Conservation (phyloP, 2,113 vertebrate genomes). For the Geococcyx californianus region DNA sequence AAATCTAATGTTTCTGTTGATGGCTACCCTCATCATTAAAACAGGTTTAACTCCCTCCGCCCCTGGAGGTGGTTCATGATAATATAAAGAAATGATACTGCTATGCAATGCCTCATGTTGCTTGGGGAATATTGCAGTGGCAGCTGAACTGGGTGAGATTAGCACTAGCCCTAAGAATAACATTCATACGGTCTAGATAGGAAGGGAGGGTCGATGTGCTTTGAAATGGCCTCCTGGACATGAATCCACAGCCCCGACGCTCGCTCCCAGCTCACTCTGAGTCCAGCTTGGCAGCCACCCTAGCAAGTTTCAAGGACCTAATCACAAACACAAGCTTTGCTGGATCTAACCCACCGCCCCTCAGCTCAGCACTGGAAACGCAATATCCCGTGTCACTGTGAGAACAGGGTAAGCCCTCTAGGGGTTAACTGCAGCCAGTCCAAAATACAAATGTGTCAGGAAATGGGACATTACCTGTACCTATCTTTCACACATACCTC, state of each 20-base stretch:
- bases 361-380: not conserved
- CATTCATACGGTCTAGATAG: fast-evolving
- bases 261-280: not conserved
- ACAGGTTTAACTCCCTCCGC: fast-evolving
- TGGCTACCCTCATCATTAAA: not conserved
- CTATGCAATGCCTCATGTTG: not conserved
- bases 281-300: fast-evolving
- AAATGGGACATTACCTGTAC: not conserved
- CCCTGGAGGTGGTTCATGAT: not conserved
- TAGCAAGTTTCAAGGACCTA: fast-evolving
- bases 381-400: fast-evolving
- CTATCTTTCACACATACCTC: not conserved
- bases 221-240: not conserved
- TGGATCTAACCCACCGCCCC: not conserved
- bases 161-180: not conserved
- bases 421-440: not conserved
- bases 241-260: not conserved
- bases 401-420: not conserved
- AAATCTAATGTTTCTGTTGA: not conserved
- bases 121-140: not conserved
- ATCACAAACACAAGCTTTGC: not conserved
- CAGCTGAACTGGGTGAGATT: not conserved
- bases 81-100: not conserved
- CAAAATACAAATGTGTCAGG: not conserved
- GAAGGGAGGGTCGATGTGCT: not conserved